These are phyloP conservation scores for Leucophora obtusa DNA, from an alignment of 2,888 invertebrate species.

Conservation along the genomic window DNA sequence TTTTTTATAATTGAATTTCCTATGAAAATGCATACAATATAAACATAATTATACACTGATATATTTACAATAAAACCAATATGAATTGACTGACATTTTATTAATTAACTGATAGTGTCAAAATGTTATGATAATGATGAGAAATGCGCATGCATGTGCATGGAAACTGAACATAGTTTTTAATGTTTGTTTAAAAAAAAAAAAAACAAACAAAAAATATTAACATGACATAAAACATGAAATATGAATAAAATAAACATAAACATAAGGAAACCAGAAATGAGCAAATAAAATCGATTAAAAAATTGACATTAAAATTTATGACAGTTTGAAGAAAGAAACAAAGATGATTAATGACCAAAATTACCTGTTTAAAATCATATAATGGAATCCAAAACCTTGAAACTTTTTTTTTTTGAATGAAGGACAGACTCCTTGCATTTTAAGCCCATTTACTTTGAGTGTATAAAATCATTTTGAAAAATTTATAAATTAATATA, in stretches of 20 bases:
- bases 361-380: too few species aligned
- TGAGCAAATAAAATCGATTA: slow-evolving; percentile 51
- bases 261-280: not conserved
- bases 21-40: slow-evolving; percentile 2
- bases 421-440: too few species aligned
- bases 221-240: slow-evolving; percentile 12
- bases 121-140: slow-evolving; percentile 39
- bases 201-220: slow-evolving; percentile 25
- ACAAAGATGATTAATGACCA: too few species aligned
- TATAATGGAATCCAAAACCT: too few species aligned
- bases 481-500: too few species aligned
- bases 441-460: too few species aligned
- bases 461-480: too few species aligned
- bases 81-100: slow-evolving; percentile 44
- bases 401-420: too few species aligned
- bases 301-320: slow-evolving; percentile 23
- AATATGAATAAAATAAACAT: not conserved
- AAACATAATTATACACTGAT: slow-evolving; percentile 51
- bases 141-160: slow-evolving; percentile 17
- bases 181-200: slow-evolving; percentile 12
- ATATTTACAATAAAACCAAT: not conserved
- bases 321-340: not conserved
- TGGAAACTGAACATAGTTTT: not conserved
- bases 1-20: slow-evolving; percentile 2
- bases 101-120: slow-evolving; percentile 57